Evolutionary conservation across 2,797 vertebrate species (phyloP).

Genomic region (Graptemys geographica): DNA sequence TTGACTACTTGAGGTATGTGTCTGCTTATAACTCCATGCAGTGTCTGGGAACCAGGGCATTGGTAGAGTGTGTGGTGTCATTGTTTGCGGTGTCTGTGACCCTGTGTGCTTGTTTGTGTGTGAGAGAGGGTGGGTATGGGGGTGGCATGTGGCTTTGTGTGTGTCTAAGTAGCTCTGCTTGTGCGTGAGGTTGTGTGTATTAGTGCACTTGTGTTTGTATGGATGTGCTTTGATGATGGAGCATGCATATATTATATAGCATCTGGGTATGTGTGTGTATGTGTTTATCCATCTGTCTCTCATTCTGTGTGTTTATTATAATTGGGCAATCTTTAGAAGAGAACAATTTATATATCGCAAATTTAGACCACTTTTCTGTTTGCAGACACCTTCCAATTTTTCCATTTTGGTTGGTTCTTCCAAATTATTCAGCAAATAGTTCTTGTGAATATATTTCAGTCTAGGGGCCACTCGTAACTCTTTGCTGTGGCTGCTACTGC

Average conservation of each 20-base stretch:
- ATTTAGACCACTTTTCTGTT: not conserved
- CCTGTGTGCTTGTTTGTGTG: not conserved
- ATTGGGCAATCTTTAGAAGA: not conserved
- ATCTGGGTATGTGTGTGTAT: not conserved
- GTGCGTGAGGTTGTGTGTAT: not conserved
- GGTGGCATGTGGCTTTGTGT: not conserved
- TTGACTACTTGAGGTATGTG: not conserved
- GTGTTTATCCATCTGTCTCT: not conserved
- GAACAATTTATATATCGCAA: rapidly evolving
- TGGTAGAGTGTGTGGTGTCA: not conserved
- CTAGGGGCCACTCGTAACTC: not conserved
- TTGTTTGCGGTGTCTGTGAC: not conserved
- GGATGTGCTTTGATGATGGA: not conserved
- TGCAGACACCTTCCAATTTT: not conserved
- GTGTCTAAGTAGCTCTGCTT: not conserved
- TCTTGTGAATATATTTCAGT: not conserved
- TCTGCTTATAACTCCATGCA: not conserved
- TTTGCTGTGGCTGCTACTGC: not conserved
- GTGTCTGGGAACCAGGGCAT: not conserved
- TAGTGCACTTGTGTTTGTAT: not conserved
- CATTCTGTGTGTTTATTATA: not conserved
- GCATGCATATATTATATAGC: not conserved
- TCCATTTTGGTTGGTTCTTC: not conserved
- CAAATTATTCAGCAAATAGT: not conserved
- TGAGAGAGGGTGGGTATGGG: not conserved